A percentile compares a stretch with the other conserved stretches of the same genome.
These are phyloP conservation scores for Saccopteryx leptura DNA, from an alignment of 2,113 vertebrate genomes.

Conservation along the genomic window DNA sequence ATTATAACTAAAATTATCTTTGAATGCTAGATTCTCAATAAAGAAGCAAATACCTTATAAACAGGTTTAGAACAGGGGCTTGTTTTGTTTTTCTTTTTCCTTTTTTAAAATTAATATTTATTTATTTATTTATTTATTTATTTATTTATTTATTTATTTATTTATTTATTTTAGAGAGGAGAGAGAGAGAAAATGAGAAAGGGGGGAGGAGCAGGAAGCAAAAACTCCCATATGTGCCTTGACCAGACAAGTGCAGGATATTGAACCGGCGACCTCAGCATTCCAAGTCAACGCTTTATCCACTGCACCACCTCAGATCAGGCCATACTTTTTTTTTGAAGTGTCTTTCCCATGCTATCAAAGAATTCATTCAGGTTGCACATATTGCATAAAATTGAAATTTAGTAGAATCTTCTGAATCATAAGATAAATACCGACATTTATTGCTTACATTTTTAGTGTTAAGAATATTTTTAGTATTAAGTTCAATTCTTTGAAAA, in stretches of 20 bases:
- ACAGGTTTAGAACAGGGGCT: background rate
- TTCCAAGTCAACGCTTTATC: too few relatives aligned
- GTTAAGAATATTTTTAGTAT: background rate
- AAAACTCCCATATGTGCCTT: too few relatives aligned
- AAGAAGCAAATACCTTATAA: background rate
- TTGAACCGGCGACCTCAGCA: too few relatives aligned
- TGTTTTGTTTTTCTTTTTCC: background rate
- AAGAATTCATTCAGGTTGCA: background rate
- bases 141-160: too few relatives aligned
- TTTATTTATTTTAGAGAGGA: too few relatives aligned
- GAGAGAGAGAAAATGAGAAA: too few relatives aligned
- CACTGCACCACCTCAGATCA: too few relatives aligned
- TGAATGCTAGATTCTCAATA: background rate
- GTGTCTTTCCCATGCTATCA: background rate
- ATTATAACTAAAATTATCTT: constrained; percentile 11
- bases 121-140: too few relatives aligned
- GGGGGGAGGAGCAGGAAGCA: too few relatives aligned
- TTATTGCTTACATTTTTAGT: background rate
- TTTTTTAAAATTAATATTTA: too few relatives aligned
- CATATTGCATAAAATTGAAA: background rate
- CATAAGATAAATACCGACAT: background rate
- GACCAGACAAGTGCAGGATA: too few relatives aligned
- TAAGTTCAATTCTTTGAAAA: constrained; percentile 35
- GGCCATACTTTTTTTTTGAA: background rate
- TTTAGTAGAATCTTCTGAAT: constrained; percentile 21